Evolutionary conservation across 2,797 vertebrate genomes (phyloP).

Genomic region (Buceros bicornis): DNA sequence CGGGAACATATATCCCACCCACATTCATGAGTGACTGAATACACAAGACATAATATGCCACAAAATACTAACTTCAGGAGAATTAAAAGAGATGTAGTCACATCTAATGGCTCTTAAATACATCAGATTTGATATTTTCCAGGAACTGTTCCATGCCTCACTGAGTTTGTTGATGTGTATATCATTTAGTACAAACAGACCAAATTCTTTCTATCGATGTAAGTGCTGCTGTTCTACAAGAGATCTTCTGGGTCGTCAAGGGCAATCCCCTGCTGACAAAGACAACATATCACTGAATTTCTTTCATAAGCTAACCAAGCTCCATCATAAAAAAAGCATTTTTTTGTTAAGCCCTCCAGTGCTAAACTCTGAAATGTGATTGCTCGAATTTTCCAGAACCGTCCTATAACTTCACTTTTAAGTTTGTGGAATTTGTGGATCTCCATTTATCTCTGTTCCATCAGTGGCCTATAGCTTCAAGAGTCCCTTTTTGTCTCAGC

Average conservation of each 20-base stretch:
- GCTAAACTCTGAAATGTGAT: neutral
- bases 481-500: neutral
- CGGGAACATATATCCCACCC: neutral
- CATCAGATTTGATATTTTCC: neutral
- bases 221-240: neutral
- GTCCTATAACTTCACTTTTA: neutral
- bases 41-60: neutral
- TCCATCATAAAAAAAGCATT: neutral
- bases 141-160: neutral
- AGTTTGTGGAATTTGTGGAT: neutral
- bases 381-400: neutral
- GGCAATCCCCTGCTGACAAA: neutral
- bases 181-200: neutral
- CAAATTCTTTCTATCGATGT: neutral
- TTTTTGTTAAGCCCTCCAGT: neutral
- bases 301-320: neutral
- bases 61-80: neutral
- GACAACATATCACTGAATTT: neutral
- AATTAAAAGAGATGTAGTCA: neutral
- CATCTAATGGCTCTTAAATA: neutral
- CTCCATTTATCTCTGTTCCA: neutral
- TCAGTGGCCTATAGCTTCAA: neutral
- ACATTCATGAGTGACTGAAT: neutral
- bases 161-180: neutral
- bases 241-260: neutral